phyloP scores from a whole-genome alignment of 2,888 invertebrate genomes.

The Pterobdella sp. region DNA sequence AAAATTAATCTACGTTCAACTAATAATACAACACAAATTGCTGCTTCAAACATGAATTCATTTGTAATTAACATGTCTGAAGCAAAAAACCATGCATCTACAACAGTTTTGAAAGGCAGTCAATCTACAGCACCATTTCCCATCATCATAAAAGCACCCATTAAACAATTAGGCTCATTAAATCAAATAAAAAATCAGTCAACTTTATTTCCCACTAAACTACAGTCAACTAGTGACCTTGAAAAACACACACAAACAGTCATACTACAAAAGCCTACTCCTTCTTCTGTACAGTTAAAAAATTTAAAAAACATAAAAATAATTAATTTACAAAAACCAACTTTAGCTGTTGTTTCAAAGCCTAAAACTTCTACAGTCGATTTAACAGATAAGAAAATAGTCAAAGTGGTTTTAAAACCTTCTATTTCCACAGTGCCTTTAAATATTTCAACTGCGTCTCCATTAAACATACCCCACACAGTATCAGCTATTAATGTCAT shows the following conservation, averaged over 20 bases:
- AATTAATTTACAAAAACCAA: not conserved
- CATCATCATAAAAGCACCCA: no score
- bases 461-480: not conserved
- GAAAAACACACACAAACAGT: not conserved
- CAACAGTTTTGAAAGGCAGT: not conserved
- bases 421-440: not conserved
- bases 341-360: not conserved
- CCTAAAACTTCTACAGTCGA: not conserved
- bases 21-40: not conserved
- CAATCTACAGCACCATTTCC: not conserved
- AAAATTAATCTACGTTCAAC: not conserved
- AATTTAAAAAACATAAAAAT: slow-evolving; percentile 12
- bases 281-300: not conserved
- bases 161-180: no score
- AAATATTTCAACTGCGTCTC: not conserved
- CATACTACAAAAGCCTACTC: not conserved
- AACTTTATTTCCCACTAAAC: no score
- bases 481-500: not conserved
- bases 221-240: slow-evolving; percentile 9
- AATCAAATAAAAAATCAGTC: no score
- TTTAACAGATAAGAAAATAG: not conserved
- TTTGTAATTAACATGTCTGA: no score
- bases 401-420: not conserved
- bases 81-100: not conserved
- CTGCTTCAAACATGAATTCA: not conserved